These are phyloP conservation scores for Lethocerus indicus DNA, from an alignment of 1,140 invertebrate species.

Conservation along the genomic window DNA sequence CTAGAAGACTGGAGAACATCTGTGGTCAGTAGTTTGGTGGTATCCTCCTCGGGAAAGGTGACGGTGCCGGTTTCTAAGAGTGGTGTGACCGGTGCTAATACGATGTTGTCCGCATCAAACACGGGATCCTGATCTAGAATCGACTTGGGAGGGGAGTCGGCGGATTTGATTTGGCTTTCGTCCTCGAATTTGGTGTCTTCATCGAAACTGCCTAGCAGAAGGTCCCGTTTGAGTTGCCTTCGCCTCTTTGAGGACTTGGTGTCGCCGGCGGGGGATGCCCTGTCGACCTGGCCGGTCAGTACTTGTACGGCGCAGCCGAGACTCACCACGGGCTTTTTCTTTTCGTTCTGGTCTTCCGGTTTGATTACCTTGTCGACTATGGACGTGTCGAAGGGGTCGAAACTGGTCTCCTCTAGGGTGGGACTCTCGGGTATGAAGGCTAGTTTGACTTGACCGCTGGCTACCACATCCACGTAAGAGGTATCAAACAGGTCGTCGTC, in stretches of 20 bases:
- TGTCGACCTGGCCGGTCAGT: constrained; percentile 57
- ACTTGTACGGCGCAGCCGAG: constrained; percentile 71
- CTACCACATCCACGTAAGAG: constrained; percentile 65
- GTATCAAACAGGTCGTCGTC: constrained; percentile 78
- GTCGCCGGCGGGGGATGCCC: constrained; percentile 27
- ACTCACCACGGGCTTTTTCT: constrained; percentile 62
- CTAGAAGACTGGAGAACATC: constrained; percentile 1
- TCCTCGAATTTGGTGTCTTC: constrained; percentile 20
- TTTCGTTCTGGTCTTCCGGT: constrained; percentile 38
- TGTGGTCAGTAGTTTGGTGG: neutral
- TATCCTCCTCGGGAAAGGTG: neutral
- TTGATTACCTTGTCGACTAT: constrained; percentile 69
- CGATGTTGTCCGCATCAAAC: constrained; percentile 12
- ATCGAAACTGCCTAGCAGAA: constrained; percentile 50
- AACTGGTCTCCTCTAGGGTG: constrained; percentile 44
- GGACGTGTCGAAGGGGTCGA: constrained; percentile 74
- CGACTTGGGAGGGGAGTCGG: constrained; percentile 34
- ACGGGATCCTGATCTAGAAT: constrained; percentile 54
- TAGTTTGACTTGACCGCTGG: constrained; percentile 68
- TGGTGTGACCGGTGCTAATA: constrained; percentile 11
- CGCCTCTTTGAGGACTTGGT: constrained; percentile 18
- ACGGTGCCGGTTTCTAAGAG: constrained; percentile 2
- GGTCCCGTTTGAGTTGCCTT: constrained; percentile 33
- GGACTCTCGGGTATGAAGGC: constrained; percentile 73
- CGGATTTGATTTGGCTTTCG: too few species aligned